Base-by-base conservation (phyloP, 2,888 invertebrate species). In the Holacanthella duospinosa region DNA sequence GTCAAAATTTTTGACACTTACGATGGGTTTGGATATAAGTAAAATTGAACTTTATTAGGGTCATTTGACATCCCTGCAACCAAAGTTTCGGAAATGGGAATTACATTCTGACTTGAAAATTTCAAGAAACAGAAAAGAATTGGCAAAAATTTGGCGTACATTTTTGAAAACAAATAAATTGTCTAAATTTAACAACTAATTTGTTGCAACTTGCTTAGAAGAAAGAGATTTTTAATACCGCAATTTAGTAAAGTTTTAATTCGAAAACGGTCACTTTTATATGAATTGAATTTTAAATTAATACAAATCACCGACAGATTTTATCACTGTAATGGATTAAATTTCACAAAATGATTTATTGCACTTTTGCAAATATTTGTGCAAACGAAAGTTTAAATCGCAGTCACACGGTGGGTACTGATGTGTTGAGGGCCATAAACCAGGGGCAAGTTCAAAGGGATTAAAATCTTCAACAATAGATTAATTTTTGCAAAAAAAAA, bases 11-110 rank as follows among this genome's bases (percentile, higher is more conserved):
- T 16, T n/a, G 3, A 12, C 21, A n/a, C 43, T 29, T 59, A 59
- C 59, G 6, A 2, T 24, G 59, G 26, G 44, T 59, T 59, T 4
- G 59, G 36, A 26, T 44, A 59, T 25, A 59, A 27, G 36, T 6
- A 44, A 28, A 59, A 59, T 27, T 48, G 4, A 27, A 59, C 27
- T 2, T n/a, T 2, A 26, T 59, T 27, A 3, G 59, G 59, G 25
- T 59, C 25, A 2, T 24, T 59, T 21, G 43, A 27, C 21, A 59
- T 21, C 2, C 48, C 59, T 6, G 29, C 59, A 21, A 58, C 58
- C 21, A 24, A 3, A 4, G 58, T 9, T 24, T 28, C 29, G 4
- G 12, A 29, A 28, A 21, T 6, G 2, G 26, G 58, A 29, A 28
- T 28, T 4, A 12, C 29, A 25, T 21, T 58, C 25, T 28, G 58